A percentile compares a stretch with the other conserved stretches of the same genome.
phyloP scores from a whole-genome alignment of 2,797 vertebrate species.

The Microhierax caerulescens region DNA sequence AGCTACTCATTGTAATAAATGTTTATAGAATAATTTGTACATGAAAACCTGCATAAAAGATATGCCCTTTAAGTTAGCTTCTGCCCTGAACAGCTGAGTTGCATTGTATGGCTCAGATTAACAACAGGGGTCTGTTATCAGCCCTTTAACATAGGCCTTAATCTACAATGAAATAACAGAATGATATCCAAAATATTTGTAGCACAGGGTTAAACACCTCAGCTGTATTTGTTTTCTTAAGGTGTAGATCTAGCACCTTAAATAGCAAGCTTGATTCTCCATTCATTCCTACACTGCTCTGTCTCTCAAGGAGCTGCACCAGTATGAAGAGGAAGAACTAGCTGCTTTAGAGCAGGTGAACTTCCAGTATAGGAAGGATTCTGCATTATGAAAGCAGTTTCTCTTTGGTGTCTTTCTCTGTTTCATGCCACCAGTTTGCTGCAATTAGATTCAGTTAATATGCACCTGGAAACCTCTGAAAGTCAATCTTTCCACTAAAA shows the following conservation, averaged over 20 bases:
- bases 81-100: background rate
- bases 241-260: background rate
- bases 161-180: background rate
- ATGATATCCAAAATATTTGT: background rate
- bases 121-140: background rate
- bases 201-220: background rate
- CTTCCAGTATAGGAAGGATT: background rate
- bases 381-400: background rate
- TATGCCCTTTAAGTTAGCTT: background rate
- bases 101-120: background rate
- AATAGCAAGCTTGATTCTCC: background rate
- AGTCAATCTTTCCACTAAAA: background rate
- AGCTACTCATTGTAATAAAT: background rate
- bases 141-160: background rate
- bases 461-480: constrained; percentile 26
- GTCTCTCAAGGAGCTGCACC: background rate
- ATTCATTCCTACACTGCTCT: background rate
- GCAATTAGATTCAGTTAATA: constrained; percentile 10
- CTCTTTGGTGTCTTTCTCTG: constrained; percentile 16
- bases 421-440: constrained; percentile 6
- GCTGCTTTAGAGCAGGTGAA: background rate
- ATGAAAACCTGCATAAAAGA: background rate
- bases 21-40: background rate
- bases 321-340: background rate
- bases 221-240: background rate